Evolutionary conservation across 2,888 invertebrate species (phyloP).

Genomic region (Thera britannica): DNA sequence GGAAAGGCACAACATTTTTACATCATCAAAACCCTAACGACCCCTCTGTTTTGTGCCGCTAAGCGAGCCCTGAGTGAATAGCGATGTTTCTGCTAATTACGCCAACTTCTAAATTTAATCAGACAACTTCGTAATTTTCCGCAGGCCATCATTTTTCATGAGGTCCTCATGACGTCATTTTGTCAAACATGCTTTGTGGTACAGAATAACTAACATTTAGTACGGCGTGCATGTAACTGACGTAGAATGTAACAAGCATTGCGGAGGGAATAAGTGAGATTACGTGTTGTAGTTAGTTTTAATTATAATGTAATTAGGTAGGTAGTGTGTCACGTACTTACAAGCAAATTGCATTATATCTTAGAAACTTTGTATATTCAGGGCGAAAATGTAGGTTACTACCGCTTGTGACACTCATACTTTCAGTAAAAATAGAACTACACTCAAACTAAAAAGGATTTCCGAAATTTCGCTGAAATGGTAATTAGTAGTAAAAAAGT

Average conservation of each 20-base stretch:
- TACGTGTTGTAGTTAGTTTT: constrained; percentile 41
- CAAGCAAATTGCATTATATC: constrained; percentile 23
- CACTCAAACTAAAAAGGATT: too few species aligned
- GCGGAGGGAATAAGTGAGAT: constrained; percentile 33
- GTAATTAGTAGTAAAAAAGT: too few species aligned
- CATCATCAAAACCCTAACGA: constrained; percentile 43
- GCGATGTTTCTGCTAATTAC: constrained; percentile 80
- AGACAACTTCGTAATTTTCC: constrained; percentile 79
- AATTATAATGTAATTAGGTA: constrained; percentile 40
- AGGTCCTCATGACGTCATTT: constrained; percentile 47
- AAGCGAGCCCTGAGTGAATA: constrained; percentile 78
- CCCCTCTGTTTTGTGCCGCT: constrained; percentile 51
- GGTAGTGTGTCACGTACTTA: constrained; percentile 25
- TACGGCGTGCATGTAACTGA: constrained; percentile 19
- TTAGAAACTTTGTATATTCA: constrained; percentile 23
- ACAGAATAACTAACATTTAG: constrained; percentile 5
- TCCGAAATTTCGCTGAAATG: too few species aligned
- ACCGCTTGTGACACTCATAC: too few species aligned
- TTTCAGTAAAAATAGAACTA: too few species aligned
- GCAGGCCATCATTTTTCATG: constrained; percentile 78
- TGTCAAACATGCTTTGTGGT: constrained; percentile 26
- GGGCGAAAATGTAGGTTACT: not conserved
- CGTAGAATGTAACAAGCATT: constrained; percentile 6
- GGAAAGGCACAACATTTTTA: constrained; percentile 42
- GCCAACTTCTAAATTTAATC: constrained; percentile 83